These are phyloP conservation scores for Selenia dentaria DNA, from an alignment of 2,888 invertebrate genomes.

Conservation along the genomic window DNA sequence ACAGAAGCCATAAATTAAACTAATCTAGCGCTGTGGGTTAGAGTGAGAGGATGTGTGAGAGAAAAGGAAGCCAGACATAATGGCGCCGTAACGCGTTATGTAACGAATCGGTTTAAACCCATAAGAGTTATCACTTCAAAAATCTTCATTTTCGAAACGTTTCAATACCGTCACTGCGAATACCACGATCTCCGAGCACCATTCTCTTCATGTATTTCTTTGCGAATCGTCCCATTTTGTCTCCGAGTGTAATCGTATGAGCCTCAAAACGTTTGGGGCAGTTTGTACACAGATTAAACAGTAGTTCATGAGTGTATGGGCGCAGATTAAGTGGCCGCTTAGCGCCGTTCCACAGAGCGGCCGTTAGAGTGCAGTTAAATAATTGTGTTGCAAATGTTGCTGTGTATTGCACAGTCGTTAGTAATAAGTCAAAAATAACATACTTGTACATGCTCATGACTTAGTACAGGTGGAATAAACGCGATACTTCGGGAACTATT, in stretches of 20 bases:
- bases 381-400: constrained; percentile 7
- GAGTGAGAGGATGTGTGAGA: no score
- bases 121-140: no score
- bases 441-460: no score
- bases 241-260: constrained; percentile 34
- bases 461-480: no score
- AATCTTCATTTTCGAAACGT: neutral
- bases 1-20: no score
- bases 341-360: constrained; percentile 9
- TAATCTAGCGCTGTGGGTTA: no score
- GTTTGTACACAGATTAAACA: neutral
- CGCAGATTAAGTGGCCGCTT: constrained; percentile 11
- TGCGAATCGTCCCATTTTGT: constrained; percentile 33
- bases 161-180: constrained; percentile 7
- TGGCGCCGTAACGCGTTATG: no score
- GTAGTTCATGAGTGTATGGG: neutral
- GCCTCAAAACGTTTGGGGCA: constrained; percentile 28
- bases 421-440: neutral
- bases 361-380: constrained; percentile 7
- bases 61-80: no score
- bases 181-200: constrained; percentile 27
- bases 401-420: constrained; percentile 5
- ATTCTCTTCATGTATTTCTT: constrained; percentile 35
- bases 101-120: no score
- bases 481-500: no score